These are phyloP conservation scores for Brenthis hecate DNA, from an alignment of 2,888 invertebrate genomes.

Conservation along the genomic window DNA sequence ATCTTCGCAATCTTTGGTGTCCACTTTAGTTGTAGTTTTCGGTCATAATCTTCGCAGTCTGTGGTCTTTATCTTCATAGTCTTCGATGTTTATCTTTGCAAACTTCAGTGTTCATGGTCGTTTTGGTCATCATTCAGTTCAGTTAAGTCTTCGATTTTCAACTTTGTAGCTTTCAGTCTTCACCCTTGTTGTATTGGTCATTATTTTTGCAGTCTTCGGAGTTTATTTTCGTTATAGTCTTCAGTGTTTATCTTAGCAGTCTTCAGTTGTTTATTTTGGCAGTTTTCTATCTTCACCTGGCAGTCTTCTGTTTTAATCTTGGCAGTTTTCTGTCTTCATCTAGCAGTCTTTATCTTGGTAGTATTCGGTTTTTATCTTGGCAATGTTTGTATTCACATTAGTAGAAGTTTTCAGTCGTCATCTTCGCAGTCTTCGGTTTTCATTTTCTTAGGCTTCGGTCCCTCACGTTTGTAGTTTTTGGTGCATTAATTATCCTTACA, in stretches of 20 bases:
- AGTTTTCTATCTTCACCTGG: no score
- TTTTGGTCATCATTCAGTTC: no score
- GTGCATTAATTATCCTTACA: no score
- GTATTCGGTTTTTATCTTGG: no score
- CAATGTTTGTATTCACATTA: no score
- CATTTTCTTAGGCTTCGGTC: no score
- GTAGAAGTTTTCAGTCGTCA: no score
- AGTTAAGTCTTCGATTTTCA: neutral
- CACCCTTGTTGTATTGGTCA: neutral
- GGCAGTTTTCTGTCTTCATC: no score
- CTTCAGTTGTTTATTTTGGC: neutral
- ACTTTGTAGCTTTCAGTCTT: slow-evolving; percentile 19
- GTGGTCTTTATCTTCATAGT: slow-evolving; percentile 17
- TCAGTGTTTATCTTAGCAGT: neutral
- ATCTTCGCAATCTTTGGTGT: slow-evolving; percentile 20
- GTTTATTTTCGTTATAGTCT: neutral
- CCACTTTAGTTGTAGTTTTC: slow-evolving; percentile 17
- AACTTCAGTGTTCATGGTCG: neutral
- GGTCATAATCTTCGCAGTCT: slow-evolving; percentile 9
- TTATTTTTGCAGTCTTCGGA: slow-evolving; percentile 1
- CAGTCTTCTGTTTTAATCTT: no score
- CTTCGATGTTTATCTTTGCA: slow-evolving; percentile 27
- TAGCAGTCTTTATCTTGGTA: no score
- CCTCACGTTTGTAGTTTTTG: no score
- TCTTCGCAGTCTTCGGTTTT: no score